These are phyloP conservation scores for Pardosa pseudoannulata DNA, from an alignment of 2,888 invertebrate genomes.

Conservation along the genomic window DNA sequence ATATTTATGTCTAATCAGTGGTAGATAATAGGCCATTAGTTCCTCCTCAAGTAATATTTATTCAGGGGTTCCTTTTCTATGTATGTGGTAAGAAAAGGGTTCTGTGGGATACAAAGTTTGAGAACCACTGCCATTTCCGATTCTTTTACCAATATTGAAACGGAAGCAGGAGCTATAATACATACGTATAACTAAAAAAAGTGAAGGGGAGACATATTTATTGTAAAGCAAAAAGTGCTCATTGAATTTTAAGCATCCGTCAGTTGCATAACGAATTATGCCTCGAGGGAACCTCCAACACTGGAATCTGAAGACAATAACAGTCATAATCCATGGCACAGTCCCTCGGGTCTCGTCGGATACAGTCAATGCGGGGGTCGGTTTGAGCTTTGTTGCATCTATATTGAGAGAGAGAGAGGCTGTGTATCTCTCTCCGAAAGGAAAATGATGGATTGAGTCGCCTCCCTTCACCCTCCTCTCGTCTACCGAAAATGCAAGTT, in stretches of 20 bases:
- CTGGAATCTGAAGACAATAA: slow-evolving; percentile 13
- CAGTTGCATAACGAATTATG: neutral
- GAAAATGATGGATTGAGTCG: slow-evolving; percentile 54
- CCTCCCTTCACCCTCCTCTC: neutral
- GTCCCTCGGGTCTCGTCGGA: slow-evolving; percentile 15
- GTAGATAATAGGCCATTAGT: no score
- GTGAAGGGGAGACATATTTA: no score
- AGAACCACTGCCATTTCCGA: no score
- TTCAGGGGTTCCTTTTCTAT: no score
- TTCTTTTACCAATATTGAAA: no score
- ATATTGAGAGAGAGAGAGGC: slow-evolving; percentile 34
- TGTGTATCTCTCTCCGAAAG: slow-evolving; percentile 9
- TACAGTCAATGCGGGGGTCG: slow-evolving; percentile 15
- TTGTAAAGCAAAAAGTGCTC: no score
- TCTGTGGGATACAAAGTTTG: no score
- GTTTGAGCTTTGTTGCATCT: slow-evolving; percentile 27
- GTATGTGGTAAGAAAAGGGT: no score
- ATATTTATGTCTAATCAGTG: no score
- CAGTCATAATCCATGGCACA: neutral
- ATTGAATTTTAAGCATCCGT: slow-evolving; percentile 9
- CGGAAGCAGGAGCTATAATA: no score
- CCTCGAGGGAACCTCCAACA: neutral
- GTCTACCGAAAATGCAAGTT: slow-evolving; percentile 65
- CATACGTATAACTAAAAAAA: no score
- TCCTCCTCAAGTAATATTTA: no score